A percentile compares a stretch with the other conserved stretches of the same genome.
These are phyloP conservation scores for Dryas iulia DNA, from an alignment of 1,140 invertebrate genomes.

Conservation along the genomic window DNA sequence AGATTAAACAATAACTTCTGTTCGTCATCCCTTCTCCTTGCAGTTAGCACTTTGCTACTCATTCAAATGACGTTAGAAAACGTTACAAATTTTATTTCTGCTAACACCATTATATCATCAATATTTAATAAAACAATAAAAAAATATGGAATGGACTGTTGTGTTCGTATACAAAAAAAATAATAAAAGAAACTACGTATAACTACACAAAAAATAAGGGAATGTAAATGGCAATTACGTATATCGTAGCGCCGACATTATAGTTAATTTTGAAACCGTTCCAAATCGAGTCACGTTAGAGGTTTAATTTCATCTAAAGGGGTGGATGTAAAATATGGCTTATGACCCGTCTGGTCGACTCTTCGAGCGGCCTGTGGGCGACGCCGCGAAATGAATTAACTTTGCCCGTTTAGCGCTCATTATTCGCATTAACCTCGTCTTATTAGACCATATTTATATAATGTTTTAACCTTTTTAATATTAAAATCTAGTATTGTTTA, in stretches of 20 bases:
- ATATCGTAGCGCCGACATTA: slow-evolving; percentile 2
- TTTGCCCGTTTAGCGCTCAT: slow-evolving; percentile 4
- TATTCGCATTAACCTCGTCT: slow-evolving; percentile 4
- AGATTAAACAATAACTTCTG: too few relatives aligned
- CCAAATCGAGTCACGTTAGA: slow-evolving; percentile 13
- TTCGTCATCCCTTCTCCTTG: too few relatives aligned
- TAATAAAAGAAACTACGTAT: neutral
- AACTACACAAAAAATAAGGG: neutral
- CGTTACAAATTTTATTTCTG: too few relatives aligned
- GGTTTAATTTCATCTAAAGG: slow-evolving; percentile 11
- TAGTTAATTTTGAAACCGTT: slow-evolving; percentile 13
- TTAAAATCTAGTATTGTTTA: neutral
- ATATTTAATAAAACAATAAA: too few relatives aligned
- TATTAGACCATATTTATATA: slow-evolving; percentile 2
- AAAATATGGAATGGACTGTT: too few relatives aligned
- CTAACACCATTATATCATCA: too few relatives aligned
- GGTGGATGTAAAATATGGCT: slow-evolving; percentile 8
- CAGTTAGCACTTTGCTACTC: too few relatives aligned
- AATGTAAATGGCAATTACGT: neutral
- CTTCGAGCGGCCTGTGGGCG: slow-evolving; percentile 6
- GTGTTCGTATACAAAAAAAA: too few relatives aligned
- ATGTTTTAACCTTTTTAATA: neutral
- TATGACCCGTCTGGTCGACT: slow-evolving; percentile 6
- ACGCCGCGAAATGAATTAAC: slow-evolving; percentile 9
- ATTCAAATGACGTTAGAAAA: too few relatives aligned